These are phyloP conservation scores for Trachythela sp. DNA, from an alignment of 64 coral and sea anemone genomes.

Conservation along the genomic window DNA sequence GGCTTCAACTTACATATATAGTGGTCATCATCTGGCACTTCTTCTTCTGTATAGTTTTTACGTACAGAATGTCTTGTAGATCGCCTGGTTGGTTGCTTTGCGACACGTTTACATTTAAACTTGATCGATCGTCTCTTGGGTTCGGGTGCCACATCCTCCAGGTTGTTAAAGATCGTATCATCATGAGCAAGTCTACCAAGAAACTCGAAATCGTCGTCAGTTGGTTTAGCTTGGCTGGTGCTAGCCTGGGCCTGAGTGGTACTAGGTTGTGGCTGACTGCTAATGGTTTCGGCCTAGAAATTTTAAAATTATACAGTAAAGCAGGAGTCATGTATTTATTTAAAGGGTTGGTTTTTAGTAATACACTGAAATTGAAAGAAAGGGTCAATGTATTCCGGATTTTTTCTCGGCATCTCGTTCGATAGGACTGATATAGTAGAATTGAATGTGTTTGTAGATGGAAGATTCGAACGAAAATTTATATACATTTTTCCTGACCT, in stretches of 20 bases:
- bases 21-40: conserved; percentile 5
- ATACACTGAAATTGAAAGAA: no score
- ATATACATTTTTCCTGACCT: no score
- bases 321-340: no score
- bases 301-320: no score
- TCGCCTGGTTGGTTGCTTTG: background rate
- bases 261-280: background rate
- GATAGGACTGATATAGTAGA: no score
- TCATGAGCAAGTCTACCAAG: background rate
- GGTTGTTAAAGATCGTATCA: background rate
- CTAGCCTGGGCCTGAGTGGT: background rate
- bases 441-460: no score
- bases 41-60: background rate
- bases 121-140: background rate
- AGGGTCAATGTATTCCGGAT: no score
- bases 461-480: no score
- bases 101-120: background rate
- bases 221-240: background rate
- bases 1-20: background rate
- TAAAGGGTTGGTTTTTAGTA: no score
- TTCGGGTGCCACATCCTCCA: background rate
- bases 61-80: background rate
- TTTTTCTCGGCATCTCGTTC: no score
- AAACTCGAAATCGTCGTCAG: background rate
- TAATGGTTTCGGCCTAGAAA: no score